Percentiles rank a stretch among this genome's conserved stretches.
These are phyloP conservation scores for Diachasmimorpha longicaudata DNA, from an alignment of 1,140 invertebrate species.

Conservation along the genomic window DNA sequence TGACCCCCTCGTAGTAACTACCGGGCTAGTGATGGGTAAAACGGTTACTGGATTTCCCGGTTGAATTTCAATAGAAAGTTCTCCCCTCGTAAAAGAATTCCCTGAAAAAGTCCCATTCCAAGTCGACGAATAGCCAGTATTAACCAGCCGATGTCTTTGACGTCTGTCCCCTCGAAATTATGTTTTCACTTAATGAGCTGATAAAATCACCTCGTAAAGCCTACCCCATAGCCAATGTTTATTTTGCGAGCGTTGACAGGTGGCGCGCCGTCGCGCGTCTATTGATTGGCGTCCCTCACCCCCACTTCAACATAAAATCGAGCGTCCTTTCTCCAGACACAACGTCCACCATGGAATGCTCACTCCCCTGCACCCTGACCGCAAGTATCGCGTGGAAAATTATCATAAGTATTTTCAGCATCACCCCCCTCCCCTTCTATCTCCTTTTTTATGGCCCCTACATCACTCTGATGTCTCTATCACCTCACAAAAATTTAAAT, in stretches of 20 bases:
- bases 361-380: neutral
- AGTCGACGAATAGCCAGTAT: neutral
- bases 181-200: neutral
- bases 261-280: constrained; percentile 49
- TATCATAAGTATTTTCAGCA: neutral
- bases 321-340: neutral
- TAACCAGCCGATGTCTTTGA: neutral
- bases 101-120: neutral
- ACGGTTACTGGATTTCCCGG: neutral
- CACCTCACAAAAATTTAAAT: constrained; percentile 7
- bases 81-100: neutral
- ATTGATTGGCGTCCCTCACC: constrained; percentile 47
- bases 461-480: neutral
- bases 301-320: neutral
- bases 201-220: neutral
- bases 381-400: neutral
- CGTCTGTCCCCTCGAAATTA: neutral
- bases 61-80: neutral
- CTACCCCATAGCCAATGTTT: constrained; percentile 26
- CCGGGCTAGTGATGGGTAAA: no score
- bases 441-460: constrained; percentile 2
- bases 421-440: neutral
- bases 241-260: constrained; percentile 47
- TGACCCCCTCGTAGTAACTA: no score
- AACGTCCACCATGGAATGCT: neutral